Base-by-base conservation (phyloP, 2,888 invertebrate species). In the Eupithecia subumbrata region DNA sequence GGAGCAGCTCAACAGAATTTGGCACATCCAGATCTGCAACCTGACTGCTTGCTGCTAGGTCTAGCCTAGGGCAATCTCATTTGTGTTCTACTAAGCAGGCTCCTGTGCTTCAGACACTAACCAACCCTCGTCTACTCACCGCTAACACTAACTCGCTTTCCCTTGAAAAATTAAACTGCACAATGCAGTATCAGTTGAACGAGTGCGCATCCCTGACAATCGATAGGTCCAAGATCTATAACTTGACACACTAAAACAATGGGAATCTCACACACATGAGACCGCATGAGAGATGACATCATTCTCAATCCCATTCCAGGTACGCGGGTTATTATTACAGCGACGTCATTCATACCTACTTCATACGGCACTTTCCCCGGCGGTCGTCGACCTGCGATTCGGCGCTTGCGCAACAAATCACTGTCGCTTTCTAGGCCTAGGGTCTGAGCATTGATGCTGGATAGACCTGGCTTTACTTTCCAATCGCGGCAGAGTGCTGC, bases 361-460 rank as follows among this genome's bases (percentile, higher is more conserved):
- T 72, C 76, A 69, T 83, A 84, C 85, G 84, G 83, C 87, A 90
- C 91, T 92, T 92, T 92, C 93, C 86, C 92, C 87, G 84, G 75
- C 86, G 87, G 91, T 91, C 92, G 86, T 82, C 86, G 91, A 89
- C 92, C 92, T 79, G 84, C 85, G 83, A 90, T 93, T 93, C 89
- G 93, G 90, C 88, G 87, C 88, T 91, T 90, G 88, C 92, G 92
- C 90, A 92, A 92, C 87, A 78, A 77, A 88, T 88, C 90, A 92
- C 93, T 93, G 89, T 93, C 92, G 84, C 93, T 94, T 93, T 94
- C 93, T 93, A 93, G 87, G 88, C 89, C 84, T 86, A 85, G 83
- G 86, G 83, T 83, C 68, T 74, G 45, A 75, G 70, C 37, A 76
- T 73, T 48, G 68, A 48, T 34, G 45, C 56, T 77, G 43, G 70